Percentiles rank a stretch among this genome's conserved stretches.
phyloP scores from a whole-genome alignment of 2,888 invertebrate genomes.

The Baronia brevicornis region DNA sequence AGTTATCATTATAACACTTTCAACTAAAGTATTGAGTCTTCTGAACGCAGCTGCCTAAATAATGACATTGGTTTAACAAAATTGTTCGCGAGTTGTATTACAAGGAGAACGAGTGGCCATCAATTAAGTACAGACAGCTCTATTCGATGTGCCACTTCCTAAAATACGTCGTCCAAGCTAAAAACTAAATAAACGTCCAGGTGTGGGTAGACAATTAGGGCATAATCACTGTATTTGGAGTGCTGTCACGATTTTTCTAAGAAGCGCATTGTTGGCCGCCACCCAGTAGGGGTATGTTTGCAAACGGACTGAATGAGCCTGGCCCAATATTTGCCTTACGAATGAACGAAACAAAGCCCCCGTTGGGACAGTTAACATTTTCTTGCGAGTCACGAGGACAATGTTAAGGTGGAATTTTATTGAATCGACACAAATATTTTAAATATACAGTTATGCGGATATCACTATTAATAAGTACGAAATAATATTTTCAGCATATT shows the following conservation, averaged over 20 bases:
- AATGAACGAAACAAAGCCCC: constrained; percentile 69
- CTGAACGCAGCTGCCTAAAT: too few species aligned
- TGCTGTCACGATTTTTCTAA: constrained; percentile 66
- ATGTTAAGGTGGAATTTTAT: constrained; percentile 37
- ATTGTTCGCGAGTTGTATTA: constrained; percentile 42
- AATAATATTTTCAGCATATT: constrained; percentile 10
- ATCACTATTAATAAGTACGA: background rate
- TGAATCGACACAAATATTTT: background rate
- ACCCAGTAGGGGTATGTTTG: constrained; percentile 68
- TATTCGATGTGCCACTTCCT: constrained; percentile 32
- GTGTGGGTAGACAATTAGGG: constrained; percentile 64
- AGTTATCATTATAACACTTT: too few species aligned
- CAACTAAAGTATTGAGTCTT: too few species aligned
- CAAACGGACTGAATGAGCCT: constrained; percentile 63
- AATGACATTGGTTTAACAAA: too few species aligned
- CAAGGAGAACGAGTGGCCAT: constrained; percentile 45
- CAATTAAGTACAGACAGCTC: constrained; percentile 44
- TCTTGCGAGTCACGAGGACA: constrained; percentile 46
- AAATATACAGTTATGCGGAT: background rate
- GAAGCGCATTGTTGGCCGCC: constrained; percentile 63
- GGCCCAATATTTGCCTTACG: constrained; percentile 69
- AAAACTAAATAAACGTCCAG: constrained; percentile 66
- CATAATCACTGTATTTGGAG: constrained; percentile 69
- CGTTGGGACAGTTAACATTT: constrained; percentile 63
- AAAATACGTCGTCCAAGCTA: constrained; percentile 54